Percentiles rank a stretch among this genome's conserved stretches.
These are phyloP conservation scores for Scomberomorus guttatus DNA, from an alignment of 2,797 vertebrate species.

Conservation along the genomic window DNA sequence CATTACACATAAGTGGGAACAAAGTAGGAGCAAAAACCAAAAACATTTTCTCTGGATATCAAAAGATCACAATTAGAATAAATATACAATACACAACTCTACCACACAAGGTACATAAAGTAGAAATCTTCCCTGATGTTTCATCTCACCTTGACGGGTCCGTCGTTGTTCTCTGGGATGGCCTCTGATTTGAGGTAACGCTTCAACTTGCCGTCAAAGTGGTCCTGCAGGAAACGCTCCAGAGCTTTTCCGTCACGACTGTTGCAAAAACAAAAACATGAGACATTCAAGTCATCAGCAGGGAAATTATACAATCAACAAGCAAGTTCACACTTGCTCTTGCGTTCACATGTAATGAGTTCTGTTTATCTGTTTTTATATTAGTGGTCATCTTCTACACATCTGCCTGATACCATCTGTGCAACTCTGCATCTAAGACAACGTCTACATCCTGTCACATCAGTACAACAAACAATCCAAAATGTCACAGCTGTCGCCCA, in stretches of 20 bases:
- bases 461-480: too few species aligned
- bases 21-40: neutral
- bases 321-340: too few species aligned
- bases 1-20: neutral
- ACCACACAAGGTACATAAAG: neutral
- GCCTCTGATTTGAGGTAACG: slow-evolving; percentile 96
- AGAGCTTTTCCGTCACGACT: slow-evolving; percentile 96
- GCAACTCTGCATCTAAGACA: too few species aligned
- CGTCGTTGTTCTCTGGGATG: slow-evolving; percentile 93
- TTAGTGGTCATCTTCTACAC: neutral
- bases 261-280: neutral
- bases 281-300: neutral
- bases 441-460: too few species aligned
- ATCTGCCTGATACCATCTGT: too few species aligned
- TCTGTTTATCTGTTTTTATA: too few species aligned
- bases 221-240: slow-evolving; percentile 94
- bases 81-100: neutral
- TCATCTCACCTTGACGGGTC: slow-evolving; percentile 93
- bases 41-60: neutral
- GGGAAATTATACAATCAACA: neutral
- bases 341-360: too few species aligned
- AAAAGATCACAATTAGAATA: neutral
- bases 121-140: neutral
- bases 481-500: too few species aligned
- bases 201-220: slow-evolving; percentile 94